phyloP scores from a whole-genome alignment of 2,113 vertebrate species.

The Ceyx cyanopectus region DNA sequence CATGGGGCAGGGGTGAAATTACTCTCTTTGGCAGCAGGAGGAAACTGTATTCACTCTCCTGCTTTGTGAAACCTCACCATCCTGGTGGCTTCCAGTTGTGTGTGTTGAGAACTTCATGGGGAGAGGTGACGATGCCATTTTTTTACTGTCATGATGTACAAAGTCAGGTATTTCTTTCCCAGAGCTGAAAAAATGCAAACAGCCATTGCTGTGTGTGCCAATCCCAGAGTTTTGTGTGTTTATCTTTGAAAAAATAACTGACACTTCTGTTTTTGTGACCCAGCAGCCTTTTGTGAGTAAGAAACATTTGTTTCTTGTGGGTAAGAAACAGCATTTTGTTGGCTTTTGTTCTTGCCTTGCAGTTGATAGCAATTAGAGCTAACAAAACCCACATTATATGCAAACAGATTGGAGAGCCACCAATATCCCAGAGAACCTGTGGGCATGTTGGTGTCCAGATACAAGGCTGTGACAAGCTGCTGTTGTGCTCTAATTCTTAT shows the following conservation, averaged over 20 bases:
- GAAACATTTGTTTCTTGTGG: background rate
- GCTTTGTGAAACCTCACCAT: background rate
- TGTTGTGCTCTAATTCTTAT: background rate
- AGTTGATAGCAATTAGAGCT: conserved; percentile 2
- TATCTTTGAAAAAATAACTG: background rate
- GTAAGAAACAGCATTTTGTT: background rate
- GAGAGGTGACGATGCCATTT: background rate
- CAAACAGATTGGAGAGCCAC: background rate
- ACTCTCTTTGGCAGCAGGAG: background rate
- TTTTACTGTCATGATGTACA: background rate
- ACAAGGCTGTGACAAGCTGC: background rate
- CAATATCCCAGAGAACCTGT: background rate
- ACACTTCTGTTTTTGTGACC: conserved; percentile 14
- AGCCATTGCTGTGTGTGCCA: background rate
- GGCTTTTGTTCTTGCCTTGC: background rate
- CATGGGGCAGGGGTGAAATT: background rate
- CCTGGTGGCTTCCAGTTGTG: background rate
- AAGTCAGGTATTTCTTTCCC: background rate
- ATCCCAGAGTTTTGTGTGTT: background rate
- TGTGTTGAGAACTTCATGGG: background rate
- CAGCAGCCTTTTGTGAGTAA: background rate
- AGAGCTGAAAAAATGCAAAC: background rate
- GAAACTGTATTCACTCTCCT: background rate
- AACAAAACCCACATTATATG: conserved; percentile 4
- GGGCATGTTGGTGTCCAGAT: background rate